Percentiles rank a stretch among this genome's conserved stretches.
Conservation (phyloP, 2,113 vertebrate genomes). For the Danionella cerebrum region DNA sequence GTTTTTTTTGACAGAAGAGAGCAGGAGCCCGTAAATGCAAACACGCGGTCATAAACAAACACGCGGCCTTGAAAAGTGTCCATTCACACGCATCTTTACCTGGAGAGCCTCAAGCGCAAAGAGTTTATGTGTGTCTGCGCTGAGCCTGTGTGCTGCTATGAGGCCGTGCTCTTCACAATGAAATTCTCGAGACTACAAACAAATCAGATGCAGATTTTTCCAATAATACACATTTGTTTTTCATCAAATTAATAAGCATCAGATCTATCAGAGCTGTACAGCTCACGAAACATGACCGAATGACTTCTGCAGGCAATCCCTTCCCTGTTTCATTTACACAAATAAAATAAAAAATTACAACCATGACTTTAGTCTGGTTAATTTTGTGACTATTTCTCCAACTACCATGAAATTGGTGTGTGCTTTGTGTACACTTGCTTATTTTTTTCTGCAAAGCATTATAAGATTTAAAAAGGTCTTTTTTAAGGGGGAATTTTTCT, state of each 20-base stretch:
- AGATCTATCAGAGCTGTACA: not conserved
- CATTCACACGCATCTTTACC: conserved; percentile 9
- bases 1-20: not conserved
- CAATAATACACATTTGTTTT: not conserved
- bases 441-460: too few relatives aligned
- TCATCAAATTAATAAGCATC: not conserved
- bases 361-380: not conserved
- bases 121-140: not conserved
- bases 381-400: too few relatives aligned
- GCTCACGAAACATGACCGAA: not conserved
- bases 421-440: too few relatives aligned
- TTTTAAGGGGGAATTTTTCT: too few relatives aligned
- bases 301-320: not conserved
- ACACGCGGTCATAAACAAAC: conserved; percentile 28
- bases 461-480: too few relatives aligned
- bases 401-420: too few relatives aligned
- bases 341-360: not conserved
- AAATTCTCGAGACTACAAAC: not conserved
- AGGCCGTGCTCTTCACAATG: not conserved
- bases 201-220: not conserved
- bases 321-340: too few relatives aligned
- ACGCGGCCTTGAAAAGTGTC: conserved; percentile 4
- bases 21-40: not conserved
- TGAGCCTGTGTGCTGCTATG: too few relatives aligned
- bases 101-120: not conserved